These are phyloP conservation scores for Batillaria attramentaria DNA, from an alignment of 1,140 invertebrate species.

Conservation along the genomic window DNA sequence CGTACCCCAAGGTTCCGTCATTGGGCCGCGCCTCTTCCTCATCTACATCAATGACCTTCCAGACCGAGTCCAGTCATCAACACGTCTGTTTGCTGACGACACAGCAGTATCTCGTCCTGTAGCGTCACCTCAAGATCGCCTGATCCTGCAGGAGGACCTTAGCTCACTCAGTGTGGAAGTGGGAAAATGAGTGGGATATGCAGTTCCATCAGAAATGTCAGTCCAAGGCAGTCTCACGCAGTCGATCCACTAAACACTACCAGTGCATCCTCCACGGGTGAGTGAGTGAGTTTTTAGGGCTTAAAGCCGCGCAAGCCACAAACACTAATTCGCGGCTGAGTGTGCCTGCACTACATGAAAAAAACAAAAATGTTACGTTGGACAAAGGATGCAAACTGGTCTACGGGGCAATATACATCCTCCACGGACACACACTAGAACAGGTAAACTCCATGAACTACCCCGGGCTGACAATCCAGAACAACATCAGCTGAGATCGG, in stretches of 20 bases:
- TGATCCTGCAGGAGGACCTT: constrained; percentile 6
- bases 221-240: too few species aligned
- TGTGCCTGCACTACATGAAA: constrained; percentile 25
- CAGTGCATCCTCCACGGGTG: too few species aligned
- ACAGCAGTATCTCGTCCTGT: neutral
- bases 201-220: constrained; percentile 20
- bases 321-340: too few species aligned
- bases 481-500: neutral
- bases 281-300: too few species aligned
- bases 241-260: too few species aligned
- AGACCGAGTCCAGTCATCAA: neutral
- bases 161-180: neutral
- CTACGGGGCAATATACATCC: constrained; percentile 3
- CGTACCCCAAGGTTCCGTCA: constrained; percentile 31
- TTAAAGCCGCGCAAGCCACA: too few species aligned
- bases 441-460: constrained; percentile 12
- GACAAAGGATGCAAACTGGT: constrained; percentile 32
- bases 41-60: constrained; percentile 30
- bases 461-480: constrained; percentile 3
- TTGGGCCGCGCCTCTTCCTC: constrained; percentile 36
- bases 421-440: constrained; percentile 17
- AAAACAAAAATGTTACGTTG: constrained; percentile 34
- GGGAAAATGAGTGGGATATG: constrained; percentile 13
- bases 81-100: constrained; percentile 23
- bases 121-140: neutral